Base-by-base conservation (phyloP, 1,140 invertebrate genomes). In the Archivesica marissinica region DNA sequence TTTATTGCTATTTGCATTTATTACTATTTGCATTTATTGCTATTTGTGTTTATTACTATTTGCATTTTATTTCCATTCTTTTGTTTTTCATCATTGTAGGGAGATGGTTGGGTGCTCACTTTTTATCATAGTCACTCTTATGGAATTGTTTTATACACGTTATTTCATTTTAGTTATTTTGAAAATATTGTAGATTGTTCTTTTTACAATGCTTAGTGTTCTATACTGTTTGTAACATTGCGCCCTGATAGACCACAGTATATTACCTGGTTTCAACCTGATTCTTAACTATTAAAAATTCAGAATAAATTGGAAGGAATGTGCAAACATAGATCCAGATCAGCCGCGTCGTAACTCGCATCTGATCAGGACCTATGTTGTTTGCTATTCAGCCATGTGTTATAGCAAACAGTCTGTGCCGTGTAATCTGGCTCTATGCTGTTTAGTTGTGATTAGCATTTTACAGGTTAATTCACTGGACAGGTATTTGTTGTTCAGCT, bases 41-140 rank as follows among this genome's bases (percentile, higher is more conserved):
- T 44, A 44, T 13, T 68, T 68, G 20, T 44, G 13, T 68, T 68
- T n/a, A n/a, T n/a, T n/a, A n/a, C n/a, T 68, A 44, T 72, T 50
- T 72, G 15, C 15, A 23, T 39, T 66, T 47, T 47, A 50, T 50
- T 47, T 72, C 28, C 41, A 47, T 33, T 72, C 25, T 41, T 72
- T 72, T 17, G 28, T 72, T 33, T 44, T 47, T 11, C 35, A 50
- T 72, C n/a, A 47, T 68, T 72, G 6, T 47, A 28, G 35, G 9
- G 4, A 44, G 35, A 44, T 41, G 68, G 50, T 47, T 72, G 41
- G 68, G 68, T 72, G 68, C 68, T 72, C 68, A 72, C 68, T 47
- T 72, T 41, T 72, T 72, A 72, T 52, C n/a, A 47, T 72, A 47
- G 68, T 72, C 68, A 72, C 68, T 64, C 17, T 28, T 47, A 72